Conservation (phyloP, 2,797 vertebrate genomes). For the Myoxocephalus aenaeus region DNA sequence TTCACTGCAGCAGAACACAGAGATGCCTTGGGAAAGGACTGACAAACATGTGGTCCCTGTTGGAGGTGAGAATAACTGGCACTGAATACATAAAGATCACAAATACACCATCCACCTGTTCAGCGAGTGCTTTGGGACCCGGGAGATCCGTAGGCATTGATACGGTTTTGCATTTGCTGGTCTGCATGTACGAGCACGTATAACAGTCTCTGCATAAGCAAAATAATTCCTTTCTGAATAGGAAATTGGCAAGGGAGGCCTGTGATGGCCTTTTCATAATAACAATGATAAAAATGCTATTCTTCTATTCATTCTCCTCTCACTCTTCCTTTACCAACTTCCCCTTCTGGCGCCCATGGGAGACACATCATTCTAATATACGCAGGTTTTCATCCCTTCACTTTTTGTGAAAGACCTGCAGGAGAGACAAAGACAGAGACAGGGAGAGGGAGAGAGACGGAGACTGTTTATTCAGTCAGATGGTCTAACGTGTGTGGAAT, state of each 20-base stretch:
- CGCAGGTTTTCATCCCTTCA: conserved; percentile 64
- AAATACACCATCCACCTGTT: conserved; percentile 65
- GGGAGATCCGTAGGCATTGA: conserved; percentile 54
- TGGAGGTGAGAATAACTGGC: conserved; percentile 50
- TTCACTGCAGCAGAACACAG: conserved; percentile 53
- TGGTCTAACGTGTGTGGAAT: conserved; percentile 69
- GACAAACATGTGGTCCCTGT: conserved; percentile 58
- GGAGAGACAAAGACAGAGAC: conserved; percentile 36
- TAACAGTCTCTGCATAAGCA: conserved; percentile 66
- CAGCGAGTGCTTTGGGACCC: conserved; percentile 46
- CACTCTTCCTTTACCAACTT: conserved; percentile 45
- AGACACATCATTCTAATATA: conserved; percentile 73
- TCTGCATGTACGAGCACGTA: conserved; percentile 48
- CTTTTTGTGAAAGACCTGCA: conserved; percentile 64
- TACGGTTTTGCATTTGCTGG: conserved; percentile 60
- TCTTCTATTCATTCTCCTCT: conserved; percentile 62
- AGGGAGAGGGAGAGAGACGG: conserved; percentile 20
- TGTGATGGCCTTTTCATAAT: conserved; percentile 64
- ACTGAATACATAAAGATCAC: conserved; percentile 71
- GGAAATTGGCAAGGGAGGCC: conserved; percentile 53
- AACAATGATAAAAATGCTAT: conserved; percentile 63
- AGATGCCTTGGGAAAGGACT: conserved; percentile 56
- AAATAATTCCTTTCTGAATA: conserved; percentile 60
- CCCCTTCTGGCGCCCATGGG: conserved; percentile 53
- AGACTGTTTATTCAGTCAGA: conserved; percentile 74